Conservation (phyloP, 1,140 invertebrate genomes). For the Conus ventricosus region DNA sequence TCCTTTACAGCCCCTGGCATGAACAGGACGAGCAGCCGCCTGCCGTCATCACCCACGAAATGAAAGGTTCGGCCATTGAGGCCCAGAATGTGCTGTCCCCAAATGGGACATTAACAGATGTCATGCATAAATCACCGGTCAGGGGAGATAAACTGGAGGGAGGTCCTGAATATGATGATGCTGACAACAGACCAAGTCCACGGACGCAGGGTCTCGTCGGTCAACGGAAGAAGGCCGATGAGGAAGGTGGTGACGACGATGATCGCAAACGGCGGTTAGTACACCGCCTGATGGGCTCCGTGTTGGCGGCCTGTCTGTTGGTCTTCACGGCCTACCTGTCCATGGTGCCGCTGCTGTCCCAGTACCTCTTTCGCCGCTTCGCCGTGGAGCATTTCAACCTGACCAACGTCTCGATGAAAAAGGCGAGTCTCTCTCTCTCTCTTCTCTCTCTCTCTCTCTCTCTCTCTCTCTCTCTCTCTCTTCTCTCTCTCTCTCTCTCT, state of each 20-base stretch:
- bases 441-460: neutral
- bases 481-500: too few species aligned
- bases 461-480: neutral
- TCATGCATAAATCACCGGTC: too few species aligned
- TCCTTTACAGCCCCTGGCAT: too few species aligned
- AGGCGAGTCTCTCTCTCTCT: neutral
- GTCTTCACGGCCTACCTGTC: neutral
- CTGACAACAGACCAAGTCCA: neutral
- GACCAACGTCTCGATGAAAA: constrained; percentile 1
- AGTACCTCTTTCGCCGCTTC: constrained; percentile 19
- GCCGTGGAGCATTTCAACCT: constrained; percentile 9
- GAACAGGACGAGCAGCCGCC: too few species aligned
- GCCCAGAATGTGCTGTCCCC: too few species aligned
- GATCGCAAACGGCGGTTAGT: neutral
- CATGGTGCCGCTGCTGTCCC: neutral
- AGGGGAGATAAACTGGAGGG: too few species aligned
- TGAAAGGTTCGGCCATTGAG: too few species aligned
- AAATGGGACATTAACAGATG: too few species aligned
- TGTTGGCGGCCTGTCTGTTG: neutral
- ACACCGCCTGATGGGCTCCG: neutral
- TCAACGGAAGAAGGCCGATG: neutral
- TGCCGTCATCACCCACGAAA: too few species aligned
- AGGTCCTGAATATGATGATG: too few species aligned
- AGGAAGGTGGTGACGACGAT: neutral
- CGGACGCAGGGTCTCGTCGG: neutral